Evolutionary conservation across 2,797 vertebrate genomes (phyloP), one percentile per base, ranked within the genome.

Genomic region (Cynodonichthys magdalenae): DNA sequence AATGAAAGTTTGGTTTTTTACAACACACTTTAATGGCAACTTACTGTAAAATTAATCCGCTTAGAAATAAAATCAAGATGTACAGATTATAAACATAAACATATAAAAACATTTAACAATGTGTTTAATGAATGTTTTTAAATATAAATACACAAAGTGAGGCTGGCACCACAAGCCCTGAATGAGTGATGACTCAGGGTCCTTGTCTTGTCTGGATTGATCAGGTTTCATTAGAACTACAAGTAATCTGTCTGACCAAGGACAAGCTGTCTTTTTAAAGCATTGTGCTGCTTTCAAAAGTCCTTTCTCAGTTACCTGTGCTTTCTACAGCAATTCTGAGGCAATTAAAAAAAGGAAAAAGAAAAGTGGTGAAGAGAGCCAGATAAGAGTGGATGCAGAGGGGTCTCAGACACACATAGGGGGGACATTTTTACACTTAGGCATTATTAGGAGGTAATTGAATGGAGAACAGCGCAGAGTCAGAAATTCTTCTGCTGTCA

Each of bases 401-500:
- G 6, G 46, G 34, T 69, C 31, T 69, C 27, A 59, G 55, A 45
- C 65, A 60, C 66, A 54, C 34, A 59, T 45, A 53, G 28, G 59
- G 46, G 56, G 85, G 77, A 71, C 74, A 72, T 69, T 82, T 79
- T 86, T 80, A 79, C 77, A 80, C 84, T 84, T 79, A 84, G 84
- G 66, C 75, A 85, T 90, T 84, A 85, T 91, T 85, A 89, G 75
- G 80, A 75, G 63, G 71, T 87, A 90, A 91, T 70, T 84, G 83
- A 91, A 74, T 80, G 76, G 65, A 81, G 81, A 90, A 84, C 61
- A 61, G 66, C 14, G 52, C 12, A 18, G 54, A 64, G 74, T 62
- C 74, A 46, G 63, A 76, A 66, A 75, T 81, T 75, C 74, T 66
- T 74, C 59, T 81, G 74, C 81, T 77, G 79, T 84, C 83, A 83